These are phyloP conservation scores for Mesorhabditis spiculigera DNA, from an alignment of 2,888 invertebrate species.

Conservation along the genomic window DNA sequence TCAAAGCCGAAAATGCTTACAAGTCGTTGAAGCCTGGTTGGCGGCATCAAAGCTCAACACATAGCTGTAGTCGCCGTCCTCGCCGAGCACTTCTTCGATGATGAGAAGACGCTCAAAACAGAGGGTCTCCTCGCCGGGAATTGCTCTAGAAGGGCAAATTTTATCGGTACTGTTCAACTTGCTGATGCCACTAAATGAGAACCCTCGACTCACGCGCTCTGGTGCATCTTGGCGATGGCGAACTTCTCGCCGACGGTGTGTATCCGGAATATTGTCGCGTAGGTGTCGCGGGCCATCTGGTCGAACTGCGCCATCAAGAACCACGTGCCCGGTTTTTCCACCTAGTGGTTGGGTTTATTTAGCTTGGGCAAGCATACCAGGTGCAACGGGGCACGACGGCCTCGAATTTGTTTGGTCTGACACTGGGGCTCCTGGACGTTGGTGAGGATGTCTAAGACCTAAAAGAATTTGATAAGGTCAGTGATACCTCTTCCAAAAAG, in stretches of 20 bases:
- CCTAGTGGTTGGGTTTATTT: neutral
- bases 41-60: slow-evolving; percentile 36
- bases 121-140: slow-evolving; percentile 31
- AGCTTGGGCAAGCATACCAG: neutral
- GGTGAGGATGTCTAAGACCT: slow-evolving; percentile 41
- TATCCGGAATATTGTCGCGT: slow-evolving; percentile 35
- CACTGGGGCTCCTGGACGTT: slow-evolving; percentile 44
- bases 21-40: slow-evolving; percentile 33
- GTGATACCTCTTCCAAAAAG: no score
- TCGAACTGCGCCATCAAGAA: slow-evolving; percentile 40
- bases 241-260: slow-evolving; percentile 27
- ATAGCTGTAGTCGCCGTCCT: slow-evolving; percentile 26
- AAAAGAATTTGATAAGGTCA: neutral
- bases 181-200: neutral
- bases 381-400: neutral
- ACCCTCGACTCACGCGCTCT: slow-evolving; percentile 30
- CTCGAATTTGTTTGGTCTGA: slow-evolving; percentile 10
- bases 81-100: slow-evolving; percentile 23
- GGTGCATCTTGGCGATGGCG: slow-evolving; percentile 33
- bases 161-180: neutral
- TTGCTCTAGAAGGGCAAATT: slow-evolving; percentile 22
- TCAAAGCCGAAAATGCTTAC: slow-evolving; percentile 17
- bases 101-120: slow-evolving; percentile 39
- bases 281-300: slow-evolving; percentile 41
- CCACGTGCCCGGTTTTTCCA: slow-evolving; percentile 42